Evolutionary conservation across 2,113 vertebrate species (phyloP), one percentile per base, ranked within the genome.

Genomic region (Trogon melanurus): DNA sequence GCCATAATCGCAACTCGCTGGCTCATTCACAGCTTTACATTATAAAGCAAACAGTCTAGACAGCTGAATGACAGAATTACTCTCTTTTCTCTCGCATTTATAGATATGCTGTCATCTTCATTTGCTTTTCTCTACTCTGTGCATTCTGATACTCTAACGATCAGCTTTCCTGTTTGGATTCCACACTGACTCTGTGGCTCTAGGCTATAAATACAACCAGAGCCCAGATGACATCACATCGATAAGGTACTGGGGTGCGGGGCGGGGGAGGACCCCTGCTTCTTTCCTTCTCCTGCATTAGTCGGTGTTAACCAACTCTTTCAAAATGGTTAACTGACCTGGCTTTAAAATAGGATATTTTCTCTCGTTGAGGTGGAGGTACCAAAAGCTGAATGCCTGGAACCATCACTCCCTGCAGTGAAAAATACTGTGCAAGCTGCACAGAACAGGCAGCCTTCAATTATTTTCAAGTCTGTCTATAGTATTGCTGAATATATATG

Each of bases 21-120:
- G 97, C 96, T 98, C 97, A 97, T 95, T 97, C 95, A 91, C 91
- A 95, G 97, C 97, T 98, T 98, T 97, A 95, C 97, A 97, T 96
- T 97, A 97, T 97, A 98, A 98, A 98, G 96, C 97, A 98, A 98
- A 98, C 98, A 97, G 98, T 98, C 98, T 98, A 98, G 97, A 97
- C 97, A 97, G 97, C 96, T 97, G 98, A 97, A 98, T 98, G 98
- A 98, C 97, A 98, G 96, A 96, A 98, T 97, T 95, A 96, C 96
- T 87, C 94, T 90, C 95, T 96, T 97, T 97, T 97, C 94, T 97
- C 92, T 96, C 92, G 93, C 92, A 96, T 97, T 97, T 96, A 95
- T 85, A 97, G 93, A 97, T 96, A 97, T 90, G 95, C 96, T 97
- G 97, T 97, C 97, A 97, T 96, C 95, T 97, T 96, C 94, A 95